A percentile compares a stretch with the other conserved stretches of the same genome.
Evolutionary conservation across 2,113 vertebrate species (phyloP).

Genomic region (Dermatemys mawii): DNA sequence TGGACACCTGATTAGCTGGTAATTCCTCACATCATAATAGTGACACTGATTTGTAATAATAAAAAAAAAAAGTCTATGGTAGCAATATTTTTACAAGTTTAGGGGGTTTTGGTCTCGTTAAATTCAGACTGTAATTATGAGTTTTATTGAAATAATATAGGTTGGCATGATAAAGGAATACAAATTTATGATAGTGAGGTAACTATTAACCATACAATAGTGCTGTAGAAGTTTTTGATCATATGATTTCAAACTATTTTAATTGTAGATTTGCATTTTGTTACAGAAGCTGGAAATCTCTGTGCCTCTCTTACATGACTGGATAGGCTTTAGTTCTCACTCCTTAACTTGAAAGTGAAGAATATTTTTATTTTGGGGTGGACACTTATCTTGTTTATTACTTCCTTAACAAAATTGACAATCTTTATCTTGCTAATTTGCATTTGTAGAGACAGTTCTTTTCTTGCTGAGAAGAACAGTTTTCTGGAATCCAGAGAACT

Average conservation of each 20-base stretch:
- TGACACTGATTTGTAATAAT: background rate
- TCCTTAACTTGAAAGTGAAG: background rate
- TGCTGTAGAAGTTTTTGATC: background rate
- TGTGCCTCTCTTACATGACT: background rate
- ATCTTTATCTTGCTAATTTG: background rate
- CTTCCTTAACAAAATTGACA: background rate
- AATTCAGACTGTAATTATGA: background rate
- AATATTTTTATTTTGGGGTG: background rate
- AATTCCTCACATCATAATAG: background rate
- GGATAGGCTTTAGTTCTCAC: background rate
- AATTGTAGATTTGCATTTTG: background rate
- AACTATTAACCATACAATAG: background rate
- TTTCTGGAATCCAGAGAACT: background rate
- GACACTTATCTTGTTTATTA: no score
- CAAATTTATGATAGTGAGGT: background rate
- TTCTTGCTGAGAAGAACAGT: background rate
- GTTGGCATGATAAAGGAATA: background rate
- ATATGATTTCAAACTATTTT: background rate
- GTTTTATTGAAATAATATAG: background rate
- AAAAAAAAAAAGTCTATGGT: background rate
- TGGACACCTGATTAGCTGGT: background rate
- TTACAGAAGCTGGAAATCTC: rapidly evolving
- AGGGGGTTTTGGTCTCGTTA: background rate
- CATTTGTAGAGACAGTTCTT: background rate
- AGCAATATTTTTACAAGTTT: background rate